Percentiles rank a stretch among this genome's conserved stretches.
Evolutionary conservation across 2,888 invertebrate species (phyloP).

Genomic region (Philonicus albiceps): DNA sequence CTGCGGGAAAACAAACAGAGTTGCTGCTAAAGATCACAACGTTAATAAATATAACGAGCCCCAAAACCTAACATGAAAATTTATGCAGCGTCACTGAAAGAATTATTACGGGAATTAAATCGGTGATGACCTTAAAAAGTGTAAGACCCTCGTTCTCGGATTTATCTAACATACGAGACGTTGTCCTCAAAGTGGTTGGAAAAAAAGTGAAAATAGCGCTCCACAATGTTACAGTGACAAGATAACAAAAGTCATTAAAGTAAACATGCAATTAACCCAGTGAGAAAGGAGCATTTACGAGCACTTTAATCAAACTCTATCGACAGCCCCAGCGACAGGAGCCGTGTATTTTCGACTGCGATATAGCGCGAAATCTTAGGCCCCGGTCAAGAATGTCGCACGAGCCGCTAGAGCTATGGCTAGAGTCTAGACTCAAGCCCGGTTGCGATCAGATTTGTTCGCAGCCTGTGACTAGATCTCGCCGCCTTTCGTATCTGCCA

Average conservation of each 20-base stretch:
- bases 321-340: background rate
- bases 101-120: conserved; percentile 20
- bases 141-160: background rate
- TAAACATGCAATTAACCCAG: conserved; percentile 16
- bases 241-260: conserved; percentile 40
- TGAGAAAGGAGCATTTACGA: background rate
- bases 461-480: background rate
- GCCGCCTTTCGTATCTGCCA: background rate
- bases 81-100: conserved; percentile 7
- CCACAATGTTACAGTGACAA: background rate
- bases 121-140: background rate
- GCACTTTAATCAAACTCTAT: background rate
- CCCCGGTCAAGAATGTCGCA: background rate
- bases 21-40: conserved; percentile 4
- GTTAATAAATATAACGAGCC: conserved; percentile 34
- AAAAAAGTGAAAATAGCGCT: conserved; percentile 19
- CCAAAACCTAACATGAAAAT: conserved; percentile 35
- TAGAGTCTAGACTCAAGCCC: background rate
- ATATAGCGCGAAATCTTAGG: background rate
- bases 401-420: background rate
- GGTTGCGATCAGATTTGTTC: background rate
- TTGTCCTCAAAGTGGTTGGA: background rate
- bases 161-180: background rate
- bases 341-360: background rate
- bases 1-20: conserved; percentile 4